Evolutionary conservation across 2,113 vertebrate genomes (phyloP), one percentile per base, ranked within the genome.

Genomic region (Tichodroma muraria): DNA sequence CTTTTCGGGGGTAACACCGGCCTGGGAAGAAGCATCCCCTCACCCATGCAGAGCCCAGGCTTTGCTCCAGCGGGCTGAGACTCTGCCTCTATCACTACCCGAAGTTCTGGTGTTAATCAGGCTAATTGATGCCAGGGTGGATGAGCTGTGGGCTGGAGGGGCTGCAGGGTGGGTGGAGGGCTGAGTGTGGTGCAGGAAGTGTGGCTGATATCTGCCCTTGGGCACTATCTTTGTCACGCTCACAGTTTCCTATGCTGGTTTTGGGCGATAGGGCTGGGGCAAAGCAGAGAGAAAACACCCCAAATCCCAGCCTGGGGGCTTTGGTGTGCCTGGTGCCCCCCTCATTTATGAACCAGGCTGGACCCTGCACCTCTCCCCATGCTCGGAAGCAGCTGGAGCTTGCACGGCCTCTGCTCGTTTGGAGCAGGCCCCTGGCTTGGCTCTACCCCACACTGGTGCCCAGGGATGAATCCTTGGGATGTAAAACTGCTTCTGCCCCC

Each of bases 371-470:
- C 40, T 61, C 40, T 61, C 24, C 19, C 17, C 2, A 0, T 4
- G 7, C n/a, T 52, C 0, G 0, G 35, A 38, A 38, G 44, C 9
- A 35, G 8, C 12, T 3, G 4, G 28, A 53, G 28, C 38, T 44
- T 82, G 35, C 13, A 4, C 0, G 0, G 47, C 10, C 40, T 49
- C 72, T 42, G 65, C 33, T 76, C 10, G 13, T 59, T 44, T 18
- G 28, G 54, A 47, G 15, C 31, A 38, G 30, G 45, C 8, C 31
- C 73, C 56, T 37, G 33, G 8, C 60, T 57, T 50, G 28, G 77
- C 45, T 54, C 49, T 44, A 15, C 44, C 21, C 37, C 53, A 25
- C 6, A 0, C 3, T 54, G 23, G 8, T 18, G 47, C 35, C 9
- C 47, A 76, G 63, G 31, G 27, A 21, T 8, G 50, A 49, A 35